These are phyloP conservation scores for Hylaeus volcanicus DNA, from an alignment of 1,140 invertebrate genomes.

Conservation along the genomic window DNA sequence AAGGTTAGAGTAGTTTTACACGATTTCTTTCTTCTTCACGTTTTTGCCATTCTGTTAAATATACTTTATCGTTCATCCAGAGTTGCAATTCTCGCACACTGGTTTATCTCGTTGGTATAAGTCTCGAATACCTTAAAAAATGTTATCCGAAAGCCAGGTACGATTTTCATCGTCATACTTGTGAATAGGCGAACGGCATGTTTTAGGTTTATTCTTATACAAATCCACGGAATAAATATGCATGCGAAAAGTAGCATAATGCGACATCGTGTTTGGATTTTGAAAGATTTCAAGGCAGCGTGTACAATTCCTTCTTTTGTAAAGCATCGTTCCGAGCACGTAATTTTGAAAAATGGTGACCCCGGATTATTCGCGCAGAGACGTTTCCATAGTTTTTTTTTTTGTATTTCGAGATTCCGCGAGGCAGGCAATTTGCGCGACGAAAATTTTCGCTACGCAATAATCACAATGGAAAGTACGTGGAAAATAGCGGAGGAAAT, in stretches of 20 bases:
- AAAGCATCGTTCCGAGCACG: not conserved
- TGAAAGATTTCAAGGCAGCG: not conserved
- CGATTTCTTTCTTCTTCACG: too few relatives aligned
- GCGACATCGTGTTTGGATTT: not conserved
- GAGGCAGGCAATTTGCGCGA: not conserved
- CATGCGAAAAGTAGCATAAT: not conserved
- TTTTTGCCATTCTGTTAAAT: too few relatives aligned
- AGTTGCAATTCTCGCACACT: too few relatives aligned
- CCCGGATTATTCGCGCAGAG: not conserved
- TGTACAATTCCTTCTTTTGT: not conserved
- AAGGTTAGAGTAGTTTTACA: too few relatives aligned
- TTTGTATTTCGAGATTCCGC: not conserved
- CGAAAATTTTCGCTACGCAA: not conserved
- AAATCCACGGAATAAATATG: not conserved
- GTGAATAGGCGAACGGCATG: not conserved
- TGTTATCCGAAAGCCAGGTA: not conserved
- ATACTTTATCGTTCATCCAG: too few relatives aligned
- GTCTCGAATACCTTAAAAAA: not conserved
- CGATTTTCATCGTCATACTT: not conserved
- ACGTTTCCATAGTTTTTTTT: not conserved
- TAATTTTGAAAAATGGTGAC: constrained; percentile 22
- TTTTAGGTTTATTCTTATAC: not conserved
- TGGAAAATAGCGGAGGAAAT: not conserved
- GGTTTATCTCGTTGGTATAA: too few relatives aligned
- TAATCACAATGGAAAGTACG: constrained; percentile 18